Base-by-base conservation (phyloP, 2,113 vertebrate species). In the Saccopteryx bilineata region DNA sequence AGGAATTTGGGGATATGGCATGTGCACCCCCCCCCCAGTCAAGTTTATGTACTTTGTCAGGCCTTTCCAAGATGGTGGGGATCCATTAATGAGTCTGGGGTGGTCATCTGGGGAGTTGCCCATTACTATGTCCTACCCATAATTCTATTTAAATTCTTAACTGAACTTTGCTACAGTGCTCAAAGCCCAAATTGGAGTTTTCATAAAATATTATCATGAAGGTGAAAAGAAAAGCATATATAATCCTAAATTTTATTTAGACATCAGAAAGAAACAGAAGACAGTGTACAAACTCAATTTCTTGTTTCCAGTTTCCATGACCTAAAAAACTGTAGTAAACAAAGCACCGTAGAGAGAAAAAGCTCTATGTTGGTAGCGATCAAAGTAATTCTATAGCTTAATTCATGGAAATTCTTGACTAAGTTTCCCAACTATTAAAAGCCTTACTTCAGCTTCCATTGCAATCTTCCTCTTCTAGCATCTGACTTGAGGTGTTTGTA, bases 101-200 rank as follows among this genome's bases (percentile, higher is more conserved):
- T 54, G 33, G 21, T 46, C 90, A 90, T 86, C 56, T 56, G 17
- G 48, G 58, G 60, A 17, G 31, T 75, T 60, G 87, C 10, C 31
- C 60, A n/a, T 24, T 26, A 87, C 85, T 91, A 23, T 63, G 24
- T 80, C 92, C 96, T 78, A 87, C 28, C 15, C 61, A 54, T 68
- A 82, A 94, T 90, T 87, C 71, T 95, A 39, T 39, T 87, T 60
- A 95, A 58, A 90, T 92, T 80, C 58, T 65, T 83, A 88, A 71
- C 50, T 46, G 39, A 94, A 80, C 13, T 88, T 85, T 31, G 31
- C 21, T 39, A 46, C 31, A 54, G 52, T 48, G 18, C n/a, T 97
- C 61, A 75, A 95, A 90, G 69, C 15, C 74, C 80, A 96, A 83
- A 94, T 23, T 81, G 71, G 58, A 82, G 48, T 31, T 23, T 81